Percentiles rank a stretch among this genome's conserved stretches.
Conservation (phyloP, 2,797 vertebrate genomes). For the Clarias pachynema region DNA sequence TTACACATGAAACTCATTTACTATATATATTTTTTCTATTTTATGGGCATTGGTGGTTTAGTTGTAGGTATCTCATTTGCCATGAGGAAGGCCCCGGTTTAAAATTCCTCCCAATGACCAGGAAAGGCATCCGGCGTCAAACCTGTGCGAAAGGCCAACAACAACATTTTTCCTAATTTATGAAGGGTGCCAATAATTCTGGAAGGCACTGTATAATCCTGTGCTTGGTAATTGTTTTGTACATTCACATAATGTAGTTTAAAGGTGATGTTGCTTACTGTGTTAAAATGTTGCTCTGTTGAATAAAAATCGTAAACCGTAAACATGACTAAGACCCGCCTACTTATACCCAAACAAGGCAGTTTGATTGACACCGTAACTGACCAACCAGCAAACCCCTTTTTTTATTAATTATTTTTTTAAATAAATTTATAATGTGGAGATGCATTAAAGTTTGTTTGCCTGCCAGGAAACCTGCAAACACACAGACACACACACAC, state of each 20-base stretch:
- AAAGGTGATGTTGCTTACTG: no score
- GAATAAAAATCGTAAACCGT: not conserved
- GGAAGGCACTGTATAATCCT: not conserved
- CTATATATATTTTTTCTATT: no score
- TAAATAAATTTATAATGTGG: not conserved
- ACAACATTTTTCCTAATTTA: not conserved
- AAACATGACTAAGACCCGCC: not conserved
- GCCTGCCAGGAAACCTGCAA: not conserved
- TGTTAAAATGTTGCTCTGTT: no score
- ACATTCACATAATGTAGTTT: not conserved
- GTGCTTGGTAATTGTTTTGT: not conserved
- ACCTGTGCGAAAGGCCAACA: no score
- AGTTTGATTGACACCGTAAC: not conserved
- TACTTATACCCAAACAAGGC: not conserved
- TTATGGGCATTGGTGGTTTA: no score
- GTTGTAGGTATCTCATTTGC: no score
- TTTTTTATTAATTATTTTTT: not conserved
- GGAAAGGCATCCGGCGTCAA: no score
- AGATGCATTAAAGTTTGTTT: not conserved
- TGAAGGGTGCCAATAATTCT: not conserved
- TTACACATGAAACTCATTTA: no score
- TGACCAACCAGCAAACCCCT: not conserved
- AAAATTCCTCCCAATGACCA: no score
- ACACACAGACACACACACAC: no score
- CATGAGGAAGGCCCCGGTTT: no score